A percentile compares a stretch with the other conserved stretches of the same genome.
phyloP scores from a whole-genome alignment of 2,888 invertebrate genomes.

The Empis livida region DNA sequence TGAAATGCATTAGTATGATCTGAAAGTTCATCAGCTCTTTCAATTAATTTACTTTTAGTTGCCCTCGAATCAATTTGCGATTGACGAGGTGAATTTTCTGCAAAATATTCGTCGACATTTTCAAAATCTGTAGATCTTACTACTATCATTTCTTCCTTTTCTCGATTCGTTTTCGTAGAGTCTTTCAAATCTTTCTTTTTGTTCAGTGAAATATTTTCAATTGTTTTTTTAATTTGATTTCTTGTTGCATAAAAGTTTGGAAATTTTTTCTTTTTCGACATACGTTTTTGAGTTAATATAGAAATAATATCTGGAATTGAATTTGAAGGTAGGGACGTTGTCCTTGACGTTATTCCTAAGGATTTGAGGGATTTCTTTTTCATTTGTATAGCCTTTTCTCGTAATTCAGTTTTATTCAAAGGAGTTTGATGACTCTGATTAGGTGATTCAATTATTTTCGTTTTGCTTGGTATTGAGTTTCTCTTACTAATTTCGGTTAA shows the following conservation, averaged over 20 bases:
- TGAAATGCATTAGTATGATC: background rate
- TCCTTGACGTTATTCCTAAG: slow-evolving; percentile 5
- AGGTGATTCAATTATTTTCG: no score
- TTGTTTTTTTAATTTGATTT: slow-evolving; percentile 24
- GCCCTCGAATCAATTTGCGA: background rate
- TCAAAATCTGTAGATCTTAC: background rate
- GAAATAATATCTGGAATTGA: background rate
- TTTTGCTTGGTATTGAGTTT: no score
- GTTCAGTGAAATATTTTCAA: slow-evolving; percentile 24
- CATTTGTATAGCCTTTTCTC: background rate
- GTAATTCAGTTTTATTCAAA: background rate
- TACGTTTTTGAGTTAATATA: background rate
- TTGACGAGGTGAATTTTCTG: background rate
- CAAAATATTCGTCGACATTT: background rate
- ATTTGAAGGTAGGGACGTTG: slow-evolving; percentile 1
- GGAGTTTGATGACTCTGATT: no score
- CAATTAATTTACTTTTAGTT: background rate
- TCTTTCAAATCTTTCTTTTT: slow-evolving; percentile 2
- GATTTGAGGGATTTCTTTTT: slow-evolving; percentile 1
- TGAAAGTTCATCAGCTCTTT: background rate
- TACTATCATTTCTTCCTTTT: background rate
- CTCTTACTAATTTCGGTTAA: no score
- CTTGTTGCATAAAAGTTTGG: slow-evolving; percentile 25
- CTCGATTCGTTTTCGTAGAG: background rate
- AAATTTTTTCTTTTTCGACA: slow-evolving; percentile 16